Percentiles rank a stretch among this genome's conserved stretches.
phyloP scores from a whole-genome alignment of 1,140 invertebrate genomes.

The Cotesia chilonis region DNA sequence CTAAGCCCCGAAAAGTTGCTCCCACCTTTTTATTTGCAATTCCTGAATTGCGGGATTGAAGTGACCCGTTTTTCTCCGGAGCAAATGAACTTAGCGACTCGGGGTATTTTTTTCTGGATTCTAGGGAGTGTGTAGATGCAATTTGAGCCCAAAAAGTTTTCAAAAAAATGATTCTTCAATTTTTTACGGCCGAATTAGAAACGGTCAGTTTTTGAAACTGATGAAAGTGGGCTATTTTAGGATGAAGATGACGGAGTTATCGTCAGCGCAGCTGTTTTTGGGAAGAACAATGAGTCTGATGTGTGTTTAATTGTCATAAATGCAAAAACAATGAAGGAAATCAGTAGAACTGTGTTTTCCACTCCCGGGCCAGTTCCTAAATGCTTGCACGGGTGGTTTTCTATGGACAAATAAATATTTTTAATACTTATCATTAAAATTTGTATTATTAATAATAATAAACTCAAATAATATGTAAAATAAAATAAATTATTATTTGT shows the following conservation, averaged over 20 bases:
- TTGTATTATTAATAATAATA: constrained; percentile 46
- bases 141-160: too few relatives aligned
- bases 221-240: constrained; percentile 52
- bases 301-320: constrained; percentile 76
- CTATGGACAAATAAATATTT: constrained; percentile 40
- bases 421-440: constrained; percentile 29
- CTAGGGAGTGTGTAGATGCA: too few relatives aligned
- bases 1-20: too few relatives aligned
- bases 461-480: constrained; percentile 4
- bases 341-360: constrained; percentile 73
- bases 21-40: too few relatives aligned
- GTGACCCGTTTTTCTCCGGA: too few relatives aligned
- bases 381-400: constrained; percentile 84
- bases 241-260: constrained; percentile 80
- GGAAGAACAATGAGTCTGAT: constrained; percentile 67
- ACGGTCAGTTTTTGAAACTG: too few relatives aligned
- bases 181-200: too few relatives aligned
- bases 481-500: constrained; percentile 9
- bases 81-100: too few relatives aligned
- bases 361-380: constrained; percentile 79
- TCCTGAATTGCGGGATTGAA: too few relatives aligned
- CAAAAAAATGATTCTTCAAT: too few relatives aligned
- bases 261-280: constrained; percentile 76
- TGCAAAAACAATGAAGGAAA: constrained; percentile 73
- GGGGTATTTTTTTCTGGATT: too few relatives aligned